A percentile compares a stretch with the other conserved stretches of the same genome.
Evolutionary conservation across 2,113 vertebrate species (phyloP).

Genomic region (Pleuronectes platessa): DNA sequence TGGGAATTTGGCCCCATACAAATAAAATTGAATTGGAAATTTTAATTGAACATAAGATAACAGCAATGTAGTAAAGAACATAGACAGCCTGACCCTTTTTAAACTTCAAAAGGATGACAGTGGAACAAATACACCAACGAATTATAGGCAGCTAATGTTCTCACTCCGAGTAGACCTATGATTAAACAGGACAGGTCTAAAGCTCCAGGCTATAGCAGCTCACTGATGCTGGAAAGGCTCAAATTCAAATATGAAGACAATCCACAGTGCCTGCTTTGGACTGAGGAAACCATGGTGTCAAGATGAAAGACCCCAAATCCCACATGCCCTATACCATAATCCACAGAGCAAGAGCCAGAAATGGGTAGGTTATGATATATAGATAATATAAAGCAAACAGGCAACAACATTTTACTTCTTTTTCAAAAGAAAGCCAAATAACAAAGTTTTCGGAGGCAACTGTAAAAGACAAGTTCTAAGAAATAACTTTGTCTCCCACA

Average conservation of each 20-base stretch:
- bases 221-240: neutral
- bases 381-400: constrained; percentile 32
- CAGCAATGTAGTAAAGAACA: neutral
- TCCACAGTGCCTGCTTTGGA: neutral
- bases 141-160: neutral
- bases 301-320: neutral
- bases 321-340: too few relatives aligned
- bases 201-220: neutral
- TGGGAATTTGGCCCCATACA: neutral
- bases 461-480: constrained; percentile 59
- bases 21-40: neutral
- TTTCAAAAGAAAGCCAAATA: constrained; percentile 26
- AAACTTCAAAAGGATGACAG: neutral
- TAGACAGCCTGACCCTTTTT: neutral
- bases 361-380: neutral
- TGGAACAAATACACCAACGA: neutral
- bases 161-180: neutral
- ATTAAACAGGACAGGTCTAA: neutral
- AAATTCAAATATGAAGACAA: neutral
- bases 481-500: constrained; percentile 50
- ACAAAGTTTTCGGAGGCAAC: constrained; percentile 48
- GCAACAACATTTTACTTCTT: constrained; percentile 40
- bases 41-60: neutral
- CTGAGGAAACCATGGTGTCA: neutral
- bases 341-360: neutral